Evolutionary conservation across 2,888 invertebrate genomes (phyloP), one percentile per base, ranked within the genome.

Genomic region (Nezara viridula): DNA sequence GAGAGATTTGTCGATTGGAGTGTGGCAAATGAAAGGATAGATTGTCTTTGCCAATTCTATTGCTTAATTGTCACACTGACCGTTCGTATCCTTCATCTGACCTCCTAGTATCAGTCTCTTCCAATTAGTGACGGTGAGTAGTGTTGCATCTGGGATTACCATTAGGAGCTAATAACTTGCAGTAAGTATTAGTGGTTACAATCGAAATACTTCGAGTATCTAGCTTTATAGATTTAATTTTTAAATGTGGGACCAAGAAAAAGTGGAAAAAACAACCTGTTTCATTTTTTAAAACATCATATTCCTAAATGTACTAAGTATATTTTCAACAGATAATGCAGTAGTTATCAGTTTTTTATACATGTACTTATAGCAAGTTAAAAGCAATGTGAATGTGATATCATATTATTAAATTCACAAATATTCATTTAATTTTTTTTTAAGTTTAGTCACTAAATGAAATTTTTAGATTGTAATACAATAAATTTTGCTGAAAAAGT

Each of bases 11-110:
- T 81, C 81, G 40, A 44, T 47, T n/a, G 81, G 81, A 47, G 44
- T 47, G 44, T 81, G 81, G 14, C 81, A n/a, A 81, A 81, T 81
- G n/a, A 4, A 14, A 40, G 81, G 12, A 81, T 81, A 47, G 44
- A 81, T 81, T 24, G n/a, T 12, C 24, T 6, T 3, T 81, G 81
- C 81, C 81, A 81, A 81, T 24, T 81, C 81, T 81, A 81, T 81
- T 81, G 81, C 81, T 7, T 81, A 81, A 81, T 44, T 81, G 44
- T 47, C 81, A 44, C 16, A 89, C 88, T 6, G 86, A 88, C 85
- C 88, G 86, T 86, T 37, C 2, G 55, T n/a, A 47, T 32, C 32
- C 27, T n/a, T 60, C 47, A 85, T 9, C 14, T 5, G 47, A 60
- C 40, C 32, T 37, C 16, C n/a, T 85, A 6, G 10, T 50, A 85